These are phyloP conservation scores for Ctenicera cuprea DNA, from an alignment of 2,888 invertebrate genomes.

Conservation along the genomic window DNA sequence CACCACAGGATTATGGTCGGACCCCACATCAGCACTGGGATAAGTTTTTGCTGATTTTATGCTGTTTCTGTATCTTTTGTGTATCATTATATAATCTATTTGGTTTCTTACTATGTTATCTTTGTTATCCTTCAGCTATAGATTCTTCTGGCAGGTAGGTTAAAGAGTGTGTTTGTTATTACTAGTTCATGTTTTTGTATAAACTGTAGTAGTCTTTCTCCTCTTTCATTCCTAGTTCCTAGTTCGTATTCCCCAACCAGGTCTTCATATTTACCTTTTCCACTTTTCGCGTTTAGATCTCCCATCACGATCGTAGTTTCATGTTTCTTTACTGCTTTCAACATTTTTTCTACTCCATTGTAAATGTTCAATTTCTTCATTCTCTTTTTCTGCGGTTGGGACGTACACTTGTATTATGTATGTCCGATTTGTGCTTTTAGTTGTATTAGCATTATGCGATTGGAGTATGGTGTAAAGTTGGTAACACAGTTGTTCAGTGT, in stretches of 20 bases:
- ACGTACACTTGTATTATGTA: neutral
- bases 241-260: neutral
- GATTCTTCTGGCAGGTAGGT: neutral
- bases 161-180: constrained; percentile 14
- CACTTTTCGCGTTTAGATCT: neutral
- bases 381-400: neutral
- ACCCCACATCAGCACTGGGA: neutral
- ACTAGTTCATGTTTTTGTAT: neutral
- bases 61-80: neutral
- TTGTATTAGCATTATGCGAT: constrained; percentile 14
- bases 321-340: constrained; percentile 15
- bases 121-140: neutral
- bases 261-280: neutral
- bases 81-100: neutral
- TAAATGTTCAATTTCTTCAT: neutral
- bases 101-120: no score
- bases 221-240: constrained; percentile 2
- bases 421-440: constrained; percentile 9
- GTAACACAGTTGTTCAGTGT: neutral
- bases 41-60: neutral
- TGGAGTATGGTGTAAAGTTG: constrained; percentile 9
- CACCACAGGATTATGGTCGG: constrained; percentile 2
- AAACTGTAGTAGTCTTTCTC: constrained; percentile 1
- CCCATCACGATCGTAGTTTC: constrained; percentile 5
- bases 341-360: neutral